Conservation (phyloP, 2,888 invertebrate genomes). For the Anodontia alba region DNA sequence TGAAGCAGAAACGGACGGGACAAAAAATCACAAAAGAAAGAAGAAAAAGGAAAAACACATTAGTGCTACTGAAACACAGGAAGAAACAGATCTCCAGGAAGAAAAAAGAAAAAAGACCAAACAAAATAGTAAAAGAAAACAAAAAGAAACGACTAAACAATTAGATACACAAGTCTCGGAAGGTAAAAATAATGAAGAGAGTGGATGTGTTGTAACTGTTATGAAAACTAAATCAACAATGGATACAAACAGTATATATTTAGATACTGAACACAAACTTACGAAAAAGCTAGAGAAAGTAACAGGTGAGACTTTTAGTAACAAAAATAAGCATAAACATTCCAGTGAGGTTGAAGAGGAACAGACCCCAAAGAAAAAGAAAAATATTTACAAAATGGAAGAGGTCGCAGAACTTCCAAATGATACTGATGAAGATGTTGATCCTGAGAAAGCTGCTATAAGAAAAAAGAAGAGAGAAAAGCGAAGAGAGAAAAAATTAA, state of each 20-base stretch:
- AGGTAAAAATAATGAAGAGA: too few relatives aligned
- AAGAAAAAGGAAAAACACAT: too few relatives aligned
- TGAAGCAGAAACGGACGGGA: too few relatives aligned
- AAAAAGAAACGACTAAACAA: too few relatives aligned
- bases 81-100: too few relatives aligned
- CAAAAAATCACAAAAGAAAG: too few relatives aligned
- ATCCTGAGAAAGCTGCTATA: constrained; percentile 51
- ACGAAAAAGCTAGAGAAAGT: neutral
- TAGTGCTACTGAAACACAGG: too few relatives aligned
- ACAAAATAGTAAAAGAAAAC: too few relatives aligned
- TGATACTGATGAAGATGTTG: constrained; percentile 35
- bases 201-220: too few relatives aligned
- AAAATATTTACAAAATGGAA: constrained; percentile 16
- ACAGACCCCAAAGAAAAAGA: neutral
- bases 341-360: neutral
- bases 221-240: too few relatives aligned
- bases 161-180: too few relatives aligned
- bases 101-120: too few relatives aligned
- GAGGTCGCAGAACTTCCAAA: neutral
- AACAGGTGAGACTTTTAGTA: neutral
- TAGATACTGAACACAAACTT: neutral
- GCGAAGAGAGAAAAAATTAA: constrained; percentile 47
- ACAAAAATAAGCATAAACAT: neutral
- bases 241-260: neutral
- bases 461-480: constrained; percentile 54